Evolutionary conservation across 92 coral and sea anemone species (phyloP).

Genomic region (Epizoanthus stellaris): DNA sequence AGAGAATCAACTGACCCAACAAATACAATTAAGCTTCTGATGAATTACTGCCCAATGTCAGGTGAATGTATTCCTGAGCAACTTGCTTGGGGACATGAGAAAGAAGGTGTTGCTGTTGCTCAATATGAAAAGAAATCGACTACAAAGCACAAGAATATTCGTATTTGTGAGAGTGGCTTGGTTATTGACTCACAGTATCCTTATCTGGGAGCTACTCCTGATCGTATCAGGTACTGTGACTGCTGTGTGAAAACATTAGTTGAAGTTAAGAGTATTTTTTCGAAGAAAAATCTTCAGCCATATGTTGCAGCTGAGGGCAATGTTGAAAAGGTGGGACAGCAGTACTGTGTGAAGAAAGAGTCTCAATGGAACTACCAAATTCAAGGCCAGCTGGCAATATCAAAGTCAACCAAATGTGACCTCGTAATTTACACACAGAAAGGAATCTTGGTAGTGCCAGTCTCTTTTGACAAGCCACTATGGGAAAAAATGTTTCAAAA

Average conservation of each 20-base stretch:
- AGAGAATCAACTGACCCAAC: constrained; percentile 22
- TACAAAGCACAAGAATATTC: constrained; percentile 13
- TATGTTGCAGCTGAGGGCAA: too few species aligned
- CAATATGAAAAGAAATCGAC: constrained; percentile 7
- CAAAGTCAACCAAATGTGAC: constrained; percentile 16
- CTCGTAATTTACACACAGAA: constrained; percentile 47
- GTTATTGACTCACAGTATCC: constrained; percentile 15
- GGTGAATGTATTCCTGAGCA: not conserved
- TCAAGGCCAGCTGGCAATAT: constrained; percentile 49
- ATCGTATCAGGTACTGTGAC: constrained; percentile 15
- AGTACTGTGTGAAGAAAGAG: constrained; percentile 10
- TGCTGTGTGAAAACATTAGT: constrained; percentile 19
- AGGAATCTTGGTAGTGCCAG: constrained; percentile 51
- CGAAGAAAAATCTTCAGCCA: constrained; percentile 11
- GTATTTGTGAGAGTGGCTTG: constrained; percentile 49
- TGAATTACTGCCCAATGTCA: constrained; percentile 5
- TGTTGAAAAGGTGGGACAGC: not conserved
- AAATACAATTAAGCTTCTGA: constrained; percentile 12
- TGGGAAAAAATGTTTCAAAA: constrained; percentile 30
- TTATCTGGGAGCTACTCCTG: constrained; percentile 35
- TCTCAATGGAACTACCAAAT: constrained; percentile 51
- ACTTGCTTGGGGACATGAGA: constrained; percentile 17
- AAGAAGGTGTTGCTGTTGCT: constrained; percentile 6
- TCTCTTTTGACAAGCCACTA: constrained; percentile 20
- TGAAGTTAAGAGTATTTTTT: constrained; percentile 8